Conservation (phyloP, 2,113 vertebrate species). For the Periophthalmodon schlosseri region DNA sequence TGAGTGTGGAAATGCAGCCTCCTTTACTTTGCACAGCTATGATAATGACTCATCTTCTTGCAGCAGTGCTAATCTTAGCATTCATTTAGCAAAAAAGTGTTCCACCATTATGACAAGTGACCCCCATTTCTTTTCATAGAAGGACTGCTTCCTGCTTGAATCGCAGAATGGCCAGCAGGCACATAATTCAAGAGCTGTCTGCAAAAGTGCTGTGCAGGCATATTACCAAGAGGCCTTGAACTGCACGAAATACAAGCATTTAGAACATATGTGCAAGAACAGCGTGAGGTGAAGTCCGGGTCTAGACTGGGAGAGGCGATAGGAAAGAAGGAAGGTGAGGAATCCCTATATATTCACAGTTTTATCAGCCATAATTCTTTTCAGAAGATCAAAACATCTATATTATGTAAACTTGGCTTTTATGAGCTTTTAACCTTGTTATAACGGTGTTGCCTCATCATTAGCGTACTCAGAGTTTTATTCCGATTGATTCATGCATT, state of each 20-base stretch:
- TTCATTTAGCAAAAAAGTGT: conserved; percentile 64
- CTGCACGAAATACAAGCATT: conserved; percentile 62
- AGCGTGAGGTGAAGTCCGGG: conserved; percentile 18
- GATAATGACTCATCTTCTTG: conserved; percentile 63
- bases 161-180: conserved; percentile 59
- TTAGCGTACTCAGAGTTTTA: no score
- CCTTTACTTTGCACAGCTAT: conserved; percentile 53
- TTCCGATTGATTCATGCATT: no score
- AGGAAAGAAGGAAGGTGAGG: no score
- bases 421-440: no score
- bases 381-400: not conserved
- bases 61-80: conserved; percentile 64
- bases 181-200: conserved; percentile 66
- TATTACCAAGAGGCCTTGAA: conserved; percentile 60
- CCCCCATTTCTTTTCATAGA: conserved; percentile 63
- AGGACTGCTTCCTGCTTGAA: conserved; percentile 53
- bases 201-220: conserved; percentile 64
- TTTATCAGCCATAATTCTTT: not conserved
- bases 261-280: conserved; percentile 42
- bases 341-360: no score
- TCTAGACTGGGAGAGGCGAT: conserved; percentile 13
- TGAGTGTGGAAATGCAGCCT: conserved; percentile 48
- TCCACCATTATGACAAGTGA: conserved; percentile 66
- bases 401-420: not conserved
- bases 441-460: no score